Evolutionary conservation across 92 coral and sea anemone species (phyloP).

Genomic region (Parazoanthus darwini): DNA sequence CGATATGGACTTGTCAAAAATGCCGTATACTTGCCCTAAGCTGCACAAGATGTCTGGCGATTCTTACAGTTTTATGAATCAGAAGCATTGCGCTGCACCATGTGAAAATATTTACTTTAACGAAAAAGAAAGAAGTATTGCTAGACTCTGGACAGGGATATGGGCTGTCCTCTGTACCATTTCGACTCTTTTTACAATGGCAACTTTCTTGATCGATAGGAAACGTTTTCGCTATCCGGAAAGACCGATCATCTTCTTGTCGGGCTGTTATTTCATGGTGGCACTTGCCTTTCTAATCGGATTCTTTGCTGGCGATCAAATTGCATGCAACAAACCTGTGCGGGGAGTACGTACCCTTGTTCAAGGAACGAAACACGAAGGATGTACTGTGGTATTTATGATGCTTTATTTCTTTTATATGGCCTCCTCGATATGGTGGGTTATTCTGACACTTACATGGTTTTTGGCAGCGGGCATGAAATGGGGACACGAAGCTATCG

Average conservation of each 20-base stretch:
- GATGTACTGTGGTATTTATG: constrained; percentile 96
- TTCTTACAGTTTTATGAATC: constrained; percentile 82
- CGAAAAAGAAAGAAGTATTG: constrained; percentile 76
- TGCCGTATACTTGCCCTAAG: constrained; percentile 79
- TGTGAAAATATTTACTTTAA: constrained; percentile 94
- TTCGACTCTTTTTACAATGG: constrained; percentile 88
- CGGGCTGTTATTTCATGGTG: constrained; percentile 98
- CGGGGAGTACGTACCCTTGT: constrained; percentile 68
- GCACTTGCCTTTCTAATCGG: constrained; percentile 88
- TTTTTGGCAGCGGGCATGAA: constrained; percentile 97
- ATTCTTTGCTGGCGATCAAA: constrained; percentile 84
- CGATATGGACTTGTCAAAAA: constrained; percentile 50
- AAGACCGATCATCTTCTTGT: constrained; percentile 94
- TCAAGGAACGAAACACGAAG: constrained; percentile 97
- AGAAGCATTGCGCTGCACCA: constrained; percentile 79
- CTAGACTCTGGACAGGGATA: constrained; percentile 95
- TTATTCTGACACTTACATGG: constrained; percentile 95
- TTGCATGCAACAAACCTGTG: constrained; percentile 82
- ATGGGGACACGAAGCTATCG: constrained; percentile 99
- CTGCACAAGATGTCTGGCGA: constrained; percentile 78
- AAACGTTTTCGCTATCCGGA: constrained; percentile 97
- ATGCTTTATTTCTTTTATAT: constrained; percentile 96
- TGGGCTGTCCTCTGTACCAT: constrained; percentile 90
- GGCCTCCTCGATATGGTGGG: constrained; percentile 99
- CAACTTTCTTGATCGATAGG: constrained; percentile 94